Evolutionary conservation across 2,888 invertebrate species (phyloP), one percentile per base, ranked within the genome.

Genomic region (Heliconius aoede): DNA sequence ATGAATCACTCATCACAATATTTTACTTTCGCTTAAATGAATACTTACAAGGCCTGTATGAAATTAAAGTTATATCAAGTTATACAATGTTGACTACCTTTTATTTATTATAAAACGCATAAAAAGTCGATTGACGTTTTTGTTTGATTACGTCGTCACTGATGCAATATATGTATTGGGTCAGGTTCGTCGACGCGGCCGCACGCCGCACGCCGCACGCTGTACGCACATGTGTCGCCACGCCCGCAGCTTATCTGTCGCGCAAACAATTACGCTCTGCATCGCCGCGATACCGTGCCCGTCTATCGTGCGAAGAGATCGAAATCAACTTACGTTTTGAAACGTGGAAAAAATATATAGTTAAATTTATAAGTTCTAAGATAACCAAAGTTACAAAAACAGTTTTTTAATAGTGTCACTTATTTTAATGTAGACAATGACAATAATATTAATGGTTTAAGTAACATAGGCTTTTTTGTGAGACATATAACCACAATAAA

Each of bases 171-270:
- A 40, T 36, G 61, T 72, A 77, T 61, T 51, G 46, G 69, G 68
- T 71, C 55, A 46, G 28, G 69, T 75, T 58, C 62, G 55, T 9
- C 60, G 55, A 71, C 71, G 30, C 75, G 62, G 24, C 61, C 67
- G 32, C 30, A 72, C 36, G 61, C 0, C 46, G 7, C 46, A 5
- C 18, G 46, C 46, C 46, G 18, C 46, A 18, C 18, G 32, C 30
- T 65, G 72, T n/a, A n/a, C n/a, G n/a, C n/a, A n/a, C n/a, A n/a
- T n/a, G n/a, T 28, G 69, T 51, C 61, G 72, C 55, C 78, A 72
- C 61, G 77, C 74, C 69, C 77, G 69, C 61, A 61, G 77, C 79
- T 77, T 79, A 79, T 79, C 79, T 76, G 76, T 58, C 77, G 65
- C 69, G 61, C 75, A 79, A 77, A 79, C 77, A 79, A 79, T 77